Evolutionary conservation across 2,797 vertebrate genomes (phyloP).

Genomic region (Tauraco hartlaubi): DNA sequence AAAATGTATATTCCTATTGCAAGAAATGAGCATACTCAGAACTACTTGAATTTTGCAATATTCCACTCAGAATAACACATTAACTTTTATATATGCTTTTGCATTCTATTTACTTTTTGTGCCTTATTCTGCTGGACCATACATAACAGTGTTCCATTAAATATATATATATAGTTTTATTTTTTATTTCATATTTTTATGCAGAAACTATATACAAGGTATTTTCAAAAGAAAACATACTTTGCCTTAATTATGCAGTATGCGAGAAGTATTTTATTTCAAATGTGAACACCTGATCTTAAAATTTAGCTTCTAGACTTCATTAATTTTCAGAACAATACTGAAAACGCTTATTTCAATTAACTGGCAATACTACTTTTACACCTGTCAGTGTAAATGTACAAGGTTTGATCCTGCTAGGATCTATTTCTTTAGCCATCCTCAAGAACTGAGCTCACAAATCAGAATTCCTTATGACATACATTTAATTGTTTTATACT

Average conservation of each 20-base stretch:
- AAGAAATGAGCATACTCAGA: slow-evolving; percentile 61
- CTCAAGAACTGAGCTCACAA: slow-evolving; percentile 14
- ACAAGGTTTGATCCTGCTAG: slow-evolving; percentile 55
- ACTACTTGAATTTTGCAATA: slow-evolving; percentile 74
- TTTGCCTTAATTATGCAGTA: slow-evolving; percentile 67
- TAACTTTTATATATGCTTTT: slow-evolving; percentile 70
- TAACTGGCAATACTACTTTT: slow-evolving; percentile 48
- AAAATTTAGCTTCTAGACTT: slow-evolving; percentile 39
- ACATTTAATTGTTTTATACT: background rate
- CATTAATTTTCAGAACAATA: slow-evolving; percentile 48
- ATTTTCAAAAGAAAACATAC: slow-evolving; percentile 71
- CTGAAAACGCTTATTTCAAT: slow-evolving; percentile 45
- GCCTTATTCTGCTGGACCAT: slow-evolving; percentile 73
- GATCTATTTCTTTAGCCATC: slow-evolving; percentile 40
- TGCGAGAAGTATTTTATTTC: slow-evolving; percentile 51
- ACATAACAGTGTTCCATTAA: slow-evolving; percentile 54
- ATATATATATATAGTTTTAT: slow-evolving; percentile 65
- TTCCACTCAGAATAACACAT: slow-evolving; percentile 60
- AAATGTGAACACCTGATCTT: slow-evolving; percentile 40
- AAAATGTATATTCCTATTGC: slow-evolving; percentile 37
- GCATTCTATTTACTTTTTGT: slow-evolving; percentile 75
- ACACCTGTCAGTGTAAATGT: slow-evolving; percentile 39
- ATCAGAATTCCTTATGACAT: background rate
- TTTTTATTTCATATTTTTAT: slow-evolving; percentile 75
- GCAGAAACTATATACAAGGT: slow-evolving; percentile 67